phyloP scores from a whole-genome alignment of 2,797 vertebrate species.

The Danio choprae region DNA sequence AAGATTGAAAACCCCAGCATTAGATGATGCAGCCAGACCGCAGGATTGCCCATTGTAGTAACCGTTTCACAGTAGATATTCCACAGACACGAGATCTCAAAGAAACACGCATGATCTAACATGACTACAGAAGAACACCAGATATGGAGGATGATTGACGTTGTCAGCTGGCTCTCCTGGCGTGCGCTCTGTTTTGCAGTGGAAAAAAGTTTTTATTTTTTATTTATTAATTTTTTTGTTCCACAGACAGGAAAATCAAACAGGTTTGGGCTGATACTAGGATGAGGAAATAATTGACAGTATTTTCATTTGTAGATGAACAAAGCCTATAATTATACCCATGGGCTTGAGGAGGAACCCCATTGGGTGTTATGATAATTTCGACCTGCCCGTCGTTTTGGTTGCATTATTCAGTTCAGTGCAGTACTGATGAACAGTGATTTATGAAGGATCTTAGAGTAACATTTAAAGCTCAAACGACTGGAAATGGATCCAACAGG shows the following conservation, averaged over 20 bases:
- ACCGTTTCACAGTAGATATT: too few relatives aligned
- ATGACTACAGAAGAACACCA: too few relatives aligned
- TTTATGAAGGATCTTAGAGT: conserved; percentile 31
- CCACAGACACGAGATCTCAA: too few relatives aligned
- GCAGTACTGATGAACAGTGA: conserved; percentile 18
- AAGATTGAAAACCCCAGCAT: too few relatives aligned
- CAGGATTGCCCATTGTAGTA: too few relatives aligned
- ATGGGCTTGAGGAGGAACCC: background rate
- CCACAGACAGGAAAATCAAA: background rate
- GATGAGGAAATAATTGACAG: conserved; percentile 2
- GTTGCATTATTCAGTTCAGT: conserved; percentile 2
- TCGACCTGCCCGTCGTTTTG: background rate
- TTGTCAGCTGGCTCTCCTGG: too few relatives aligned
- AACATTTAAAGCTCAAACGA: conserved; percentile 9
- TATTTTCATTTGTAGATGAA: background rate
- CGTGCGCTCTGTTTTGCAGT: too few relatives aligned
- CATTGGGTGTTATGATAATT: background rate
- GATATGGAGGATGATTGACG: too few relatives aligned
- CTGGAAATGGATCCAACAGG: conserved; percentile 5
- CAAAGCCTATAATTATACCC: background rate
- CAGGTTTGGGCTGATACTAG: background rate
- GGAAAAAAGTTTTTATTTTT: too few relatives aligned
- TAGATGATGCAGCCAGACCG: too few relatives aligned
- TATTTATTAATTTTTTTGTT: background rate
- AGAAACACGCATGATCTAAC: too few relatives aligned